Conservation (phyloP, 1,140 invertebrate species). For the Eurosta solidaginis region DNA sequence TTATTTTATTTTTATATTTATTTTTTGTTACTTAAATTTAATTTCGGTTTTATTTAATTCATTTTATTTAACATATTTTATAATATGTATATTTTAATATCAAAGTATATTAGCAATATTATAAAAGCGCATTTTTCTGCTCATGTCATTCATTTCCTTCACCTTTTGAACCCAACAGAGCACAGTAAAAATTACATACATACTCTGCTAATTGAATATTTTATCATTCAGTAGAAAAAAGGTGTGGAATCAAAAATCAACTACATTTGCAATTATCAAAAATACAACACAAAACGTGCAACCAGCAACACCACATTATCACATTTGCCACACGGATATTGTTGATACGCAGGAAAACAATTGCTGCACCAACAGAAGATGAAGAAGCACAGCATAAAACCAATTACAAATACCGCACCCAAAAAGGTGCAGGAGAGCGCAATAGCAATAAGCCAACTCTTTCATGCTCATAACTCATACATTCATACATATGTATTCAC, state of each 20-base stretch:
- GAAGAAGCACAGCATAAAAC: slow-evolving; percentile 38
- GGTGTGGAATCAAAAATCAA: not conserved
- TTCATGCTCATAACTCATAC: not conserved
- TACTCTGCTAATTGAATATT: not conserved
- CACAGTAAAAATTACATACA: not conserved
- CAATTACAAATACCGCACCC: slow-evolving; percentile 58
- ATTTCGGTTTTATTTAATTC: too few species aligned
- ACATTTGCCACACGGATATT: not conserved
- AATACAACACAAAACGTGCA: not conserved
- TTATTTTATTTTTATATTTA: too few species aligned
- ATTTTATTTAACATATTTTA: too few species aligned
- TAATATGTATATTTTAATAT: too few species aligned
- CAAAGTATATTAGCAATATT: too few species aligned
- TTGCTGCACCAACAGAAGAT: not conserved
- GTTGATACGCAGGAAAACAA: not conserved
- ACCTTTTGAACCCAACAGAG: not conserved
- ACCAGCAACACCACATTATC: not conserved
- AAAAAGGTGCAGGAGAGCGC: slow-evolving; percentile 51
- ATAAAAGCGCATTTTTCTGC: not conserved
- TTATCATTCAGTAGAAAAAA: not conserved
- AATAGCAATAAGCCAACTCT: not conserved
- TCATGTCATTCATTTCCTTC: not conserved
- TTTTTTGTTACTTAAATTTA: too few species aligned
- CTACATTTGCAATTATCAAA: not conserved
- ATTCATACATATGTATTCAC: not conserved